Evolutionary conservation across 2,888 invertebrate genomes (phyloP), one percentile per base, ranked within the genome.

Genomic region (Listrodromus nycthemerus): DNA sequence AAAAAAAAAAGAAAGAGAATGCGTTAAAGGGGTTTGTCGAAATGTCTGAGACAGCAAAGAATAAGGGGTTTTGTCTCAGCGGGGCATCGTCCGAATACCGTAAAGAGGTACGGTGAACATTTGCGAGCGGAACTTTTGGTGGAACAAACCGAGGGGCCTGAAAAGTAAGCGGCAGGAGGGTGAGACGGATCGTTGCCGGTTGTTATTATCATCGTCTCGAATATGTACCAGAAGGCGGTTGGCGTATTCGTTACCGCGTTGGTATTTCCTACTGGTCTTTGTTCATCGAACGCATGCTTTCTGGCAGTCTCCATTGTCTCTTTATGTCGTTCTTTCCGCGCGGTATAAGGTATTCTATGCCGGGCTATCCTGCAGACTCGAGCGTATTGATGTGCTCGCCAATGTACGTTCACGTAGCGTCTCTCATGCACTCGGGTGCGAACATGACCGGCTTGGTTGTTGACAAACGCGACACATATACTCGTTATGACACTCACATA

Each of bases 251-350:
- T 41, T 58, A 70, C 21, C 58, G 19, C 61, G 19, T 63, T 33
- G 61, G 77, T 77, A 69, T 73, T 71, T 79, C 52, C 65, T 55
- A 55, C 65, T 41, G 71, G 50, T 65, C 73, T 79, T 73, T 79
- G 79, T 55, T 65, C 65, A 66, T 55, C 33, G 73, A 19, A 66
- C 65, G 65, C 71, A 33, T 66, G 66, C 65, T 71, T 79, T 71
- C 73, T 50, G 45, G 33, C 79, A 69, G 75, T 33, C 77, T 33
- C 84, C 85, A 85, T 86, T 86, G 86, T 85, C 82, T 84, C 85
- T 81, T 84, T 76, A 79, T 84, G 84, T 82, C 86, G 83, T 83
- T 82, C 78, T 83, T 82, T 79, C 80, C 69, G 84, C 70, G 70
- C 77, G 77, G 41, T 45, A 45, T 71, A 21, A 63, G 21, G 66